Conservation (phyloP, 1,140 invertebrate species). For the Caenorhabditis elegans region DNA sequence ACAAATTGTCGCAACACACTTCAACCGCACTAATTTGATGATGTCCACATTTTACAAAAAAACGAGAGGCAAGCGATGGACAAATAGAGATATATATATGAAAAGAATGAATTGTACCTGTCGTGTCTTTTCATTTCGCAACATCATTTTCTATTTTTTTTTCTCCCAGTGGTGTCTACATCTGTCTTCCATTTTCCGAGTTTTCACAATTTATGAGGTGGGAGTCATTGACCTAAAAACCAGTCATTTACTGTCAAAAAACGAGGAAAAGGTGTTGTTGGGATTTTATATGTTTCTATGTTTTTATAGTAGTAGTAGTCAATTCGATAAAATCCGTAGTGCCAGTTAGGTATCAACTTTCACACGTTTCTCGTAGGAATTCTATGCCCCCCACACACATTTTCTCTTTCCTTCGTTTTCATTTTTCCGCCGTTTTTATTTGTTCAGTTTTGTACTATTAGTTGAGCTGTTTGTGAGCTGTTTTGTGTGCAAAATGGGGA, state of each 20-base stretch:
- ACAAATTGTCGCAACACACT: slow-evolving; percentile 12
- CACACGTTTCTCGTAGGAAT: slow-evolving; percentile 4
- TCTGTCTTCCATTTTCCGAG: background rate
- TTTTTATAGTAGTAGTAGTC: background rate
- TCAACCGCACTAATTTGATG: slow-evolving; percentile 33
- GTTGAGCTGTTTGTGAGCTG: slow-evolving; percentile 9
- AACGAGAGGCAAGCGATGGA: background rate
- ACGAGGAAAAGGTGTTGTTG: background rate
- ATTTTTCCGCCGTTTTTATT: slow-evolving; percentile 9
- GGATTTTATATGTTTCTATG: background rate
- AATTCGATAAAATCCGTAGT: background rate
- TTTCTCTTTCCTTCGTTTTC: background rate
- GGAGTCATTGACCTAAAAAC: slow-evolving; percentile 29
- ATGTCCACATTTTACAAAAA: slow-evolving; percentile 16
- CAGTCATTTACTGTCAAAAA: background rate
- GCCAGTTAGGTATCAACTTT: slow-evolving; percentile 15
- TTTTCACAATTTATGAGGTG: slow-evolving; percentile 30
- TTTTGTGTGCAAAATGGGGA: too few relatives aligned
- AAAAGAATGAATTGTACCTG: slow-evolving; percentile 11
- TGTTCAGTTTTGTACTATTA: slow-evolving; percentile 32
- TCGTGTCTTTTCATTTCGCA: slow-evolving; percentile 15
- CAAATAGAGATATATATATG: slow-evolving; percentile 26
- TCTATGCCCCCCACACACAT: background rate
- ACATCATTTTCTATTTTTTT: background rate
- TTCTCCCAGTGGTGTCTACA: background rate